Percentiles rank a stretch among this genome's conserved stretches.
Evolutionary conservation across 2,113 vertebrate species (phyloP).

Genomic region (Prunella himalayana): DNA sequence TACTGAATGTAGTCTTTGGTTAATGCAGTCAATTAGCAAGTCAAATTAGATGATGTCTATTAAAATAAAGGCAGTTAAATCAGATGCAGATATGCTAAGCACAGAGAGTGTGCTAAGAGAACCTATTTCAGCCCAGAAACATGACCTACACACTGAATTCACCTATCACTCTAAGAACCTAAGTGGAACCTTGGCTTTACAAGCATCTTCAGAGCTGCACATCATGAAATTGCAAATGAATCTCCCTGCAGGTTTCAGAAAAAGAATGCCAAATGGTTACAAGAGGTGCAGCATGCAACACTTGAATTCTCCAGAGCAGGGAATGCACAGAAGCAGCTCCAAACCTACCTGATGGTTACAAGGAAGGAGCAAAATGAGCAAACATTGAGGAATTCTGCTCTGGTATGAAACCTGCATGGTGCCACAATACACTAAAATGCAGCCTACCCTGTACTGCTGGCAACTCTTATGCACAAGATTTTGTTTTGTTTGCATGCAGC

Average conservation of each 20-base stretch:
- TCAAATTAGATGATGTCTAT: background rate
- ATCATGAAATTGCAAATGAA: background rate
- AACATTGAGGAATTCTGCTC: background rate
- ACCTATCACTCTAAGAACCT: background rate
- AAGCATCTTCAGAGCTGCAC: background rate
- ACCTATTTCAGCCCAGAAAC: background rate
- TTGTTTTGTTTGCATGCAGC: background rate
- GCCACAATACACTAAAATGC: background rate
- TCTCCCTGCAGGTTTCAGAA: background rate
- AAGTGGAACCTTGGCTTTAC: background rate
- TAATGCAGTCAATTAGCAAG: background rate
- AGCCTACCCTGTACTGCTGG: background rate
- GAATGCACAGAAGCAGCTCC: background rate
- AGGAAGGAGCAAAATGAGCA: background rate
- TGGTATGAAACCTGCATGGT: background rate
- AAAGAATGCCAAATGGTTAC: background rate
- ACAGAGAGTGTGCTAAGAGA: background rate
- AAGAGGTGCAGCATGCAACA: background rate
- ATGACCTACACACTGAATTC: background rate
- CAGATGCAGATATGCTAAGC: background rate
- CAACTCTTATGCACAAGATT: background rate
- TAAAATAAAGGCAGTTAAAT: background rate
- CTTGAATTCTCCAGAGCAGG: background rate
- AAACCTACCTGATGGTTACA: background rate
- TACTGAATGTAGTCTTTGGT: background rate